A percentile compares a stretch with the other conserved stretches of the same genome.
These are phyloP conservation scores for Apogon talboti DNA, from an alignment of 2,797 vertebrate species.

Conservation along the genomic window DNA sequence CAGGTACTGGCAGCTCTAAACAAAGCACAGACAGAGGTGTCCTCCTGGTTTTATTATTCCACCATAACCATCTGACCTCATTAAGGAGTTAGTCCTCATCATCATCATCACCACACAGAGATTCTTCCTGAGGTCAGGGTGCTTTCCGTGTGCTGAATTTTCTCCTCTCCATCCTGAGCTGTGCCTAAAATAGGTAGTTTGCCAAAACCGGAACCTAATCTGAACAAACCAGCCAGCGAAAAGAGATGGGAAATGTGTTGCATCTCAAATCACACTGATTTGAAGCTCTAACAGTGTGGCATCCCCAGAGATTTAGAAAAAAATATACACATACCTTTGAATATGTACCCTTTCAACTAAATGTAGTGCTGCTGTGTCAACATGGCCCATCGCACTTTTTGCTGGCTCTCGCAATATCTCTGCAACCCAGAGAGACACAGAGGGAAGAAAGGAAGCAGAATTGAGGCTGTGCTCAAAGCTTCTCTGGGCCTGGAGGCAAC, in stretches of 20 bases:
- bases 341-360: constrained; percentile 43
- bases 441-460: constrained; percentile 12
- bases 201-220: background rate
- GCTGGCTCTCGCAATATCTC: constrained; percentile 38
- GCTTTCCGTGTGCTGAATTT: no score
- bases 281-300: background rate
- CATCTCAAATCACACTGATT: constrained; percentile 24
- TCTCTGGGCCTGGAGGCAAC: constrained; percentile 54
- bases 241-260: constrained; percentile 11
- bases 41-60: no score
- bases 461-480: constrained; percentile 58
- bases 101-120: no score
- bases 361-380: constrained; percentile 29
- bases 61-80: no score
- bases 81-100: no score
- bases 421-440: constrained; percentile 41
- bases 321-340: constrained; percentile 12
- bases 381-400: constrained; percentile 27
- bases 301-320: constrained; percentile 5
- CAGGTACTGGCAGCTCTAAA: no score
- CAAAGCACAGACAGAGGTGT: no score
- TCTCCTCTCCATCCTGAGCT: background rate
- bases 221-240: constrained; percentile 13
- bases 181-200: background rate
- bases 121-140: no score